A percentile compares a stretch with the other conserved stretches of the same genome.
Conservation (phyloP, 2,888 invertebrate genomes). For the Stenodema calcarata region DNA sequence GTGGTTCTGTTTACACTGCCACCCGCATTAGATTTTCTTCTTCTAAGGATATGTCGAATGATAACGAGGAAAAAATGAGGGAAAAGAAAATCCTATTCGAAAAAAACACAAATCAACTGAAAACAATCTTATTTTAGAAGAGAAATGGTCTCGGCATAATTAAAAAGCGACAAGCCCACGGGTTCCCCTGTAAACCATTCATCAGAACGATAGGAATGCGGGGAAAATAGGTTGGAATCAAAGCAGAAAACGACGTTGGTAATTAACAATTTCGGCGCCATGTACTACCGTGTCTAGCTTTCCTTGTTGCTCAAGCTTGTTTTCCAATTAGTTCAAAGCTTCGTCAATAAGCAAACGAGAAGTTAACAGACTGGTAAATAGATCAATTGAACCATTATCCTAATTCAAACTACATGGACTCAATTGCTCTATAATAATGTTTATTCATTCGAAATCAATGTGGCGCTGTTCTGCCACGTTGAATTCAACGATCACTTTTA, state of each 20-base stretch:
- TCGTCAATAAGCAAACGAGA: background rate
- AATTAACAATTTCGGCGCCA: slow-evolving; percentile 27
- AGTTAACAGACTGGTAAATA: background rate
- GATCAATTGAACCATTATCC: background rate
- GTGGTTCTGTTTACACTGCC: background rate
- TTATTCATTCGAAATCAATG: too few relatives aligned
- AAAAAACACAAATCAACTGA: background rate
- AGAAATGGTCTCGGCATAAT: slow-evolving; percentile 17
- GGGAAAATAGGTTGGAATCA: slow-evolving; percentile 22
- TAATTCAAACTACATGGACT: too few relatives aligned
- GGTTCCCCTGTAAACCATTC: background rate
- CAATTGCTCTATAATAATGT: too few relatives aligned
- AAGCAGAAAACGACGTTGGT: background rate
- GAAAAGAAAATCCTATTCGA: background rate
- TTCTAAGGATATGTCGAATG: background rate
- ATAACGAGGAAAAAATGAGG: background rate
- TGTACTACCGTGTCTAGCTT: slow-evolving; percentile 18
- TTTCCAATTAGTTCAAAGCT: background rate
- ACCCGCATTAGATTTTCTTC: background rate
- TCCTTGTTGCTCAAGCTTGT: slow-evolving; percentile 2
- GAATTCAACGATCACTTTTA: too few relatives aligned
- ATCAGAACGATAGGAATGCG: slow-evolving; percentile 21
- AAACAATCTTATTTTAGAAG: slow-evolving; percentile 21
- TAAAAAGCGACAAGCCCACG: background rate
- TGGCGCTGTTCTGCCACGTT: too few relatives aligned